These are phyloP conservation scores for Cyprinus carpio DNA, from an alignment of 2,113 vertebrate genomes.

Conservation along the genomic window DNA sequence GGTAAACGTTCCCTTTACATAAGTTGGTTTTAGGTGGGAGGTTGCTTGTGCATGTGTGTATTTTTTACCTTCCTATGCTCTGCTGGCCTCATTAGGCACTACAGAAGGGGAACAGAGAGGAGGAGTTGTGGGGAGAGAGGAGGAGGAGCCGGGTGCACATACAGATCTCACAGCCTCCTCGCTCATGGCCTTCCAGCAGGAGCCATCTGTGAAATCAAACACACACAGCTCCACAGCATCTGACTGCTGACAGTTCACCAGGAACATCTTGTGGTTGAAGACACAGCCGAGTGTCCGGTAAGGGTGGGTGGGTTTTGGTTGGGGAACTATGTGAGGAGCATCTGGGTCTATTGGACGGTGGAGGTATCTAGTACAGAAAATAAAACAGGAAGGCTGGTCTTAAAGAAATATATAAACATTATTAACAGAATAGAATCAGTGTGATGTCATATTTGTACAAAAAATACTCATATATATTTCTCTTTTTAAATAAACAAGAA, in stretches of 20 bases:
- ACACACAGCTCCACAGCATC: slow-evolving; percentile 87
- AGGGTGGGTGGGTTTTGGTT: slow-evolving; percentile 84
- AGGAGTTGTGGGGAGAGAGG: slow-evolving; percentile 83
- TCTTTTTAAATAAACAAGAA: no score
- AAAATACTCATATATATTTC: no score
- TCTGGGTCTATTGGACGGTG: slow-evolving; percentile 85
- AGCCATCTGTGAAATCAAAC: slow-evolving; percentile 90
- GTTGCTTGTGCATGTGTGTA: background rate
- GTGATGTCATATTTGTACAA: no score
- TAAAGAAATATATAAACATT: background rate
- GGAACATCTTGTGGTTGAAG: slow-evolving; percentile 91
- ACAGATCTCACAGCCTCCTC: slow-evolving; percentile 91
- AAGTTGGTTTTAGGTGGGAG: background rate
- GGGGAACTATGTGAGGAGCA: slow-evolving; percentile 81
- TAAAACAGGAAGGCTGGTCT: background rate
- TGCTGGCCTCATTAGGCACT: slow-evolving; percentile 83
- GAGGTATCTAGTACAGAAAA: slow-evolving; percentile 79
- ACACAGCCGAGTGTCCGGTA: slow-evolving; percentile 91
- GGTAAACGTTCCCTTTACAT: background rate
- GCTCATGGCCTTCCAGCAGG: slow-evolving; percentile 97
- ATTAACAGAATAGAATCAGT: no score
- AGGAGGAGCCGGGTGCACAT: slow-evolving; percentile 80
- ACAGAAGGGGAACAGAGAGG: slow-evolving; percentile 83
- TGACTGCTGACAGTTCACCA: slow-evolving; percentile 92
- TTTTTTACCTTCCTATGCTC: slow-evolving; percentile 92